Conservation (phyloP, 2,888 invertebrate species). For the Heliconius aoede region DNA sequence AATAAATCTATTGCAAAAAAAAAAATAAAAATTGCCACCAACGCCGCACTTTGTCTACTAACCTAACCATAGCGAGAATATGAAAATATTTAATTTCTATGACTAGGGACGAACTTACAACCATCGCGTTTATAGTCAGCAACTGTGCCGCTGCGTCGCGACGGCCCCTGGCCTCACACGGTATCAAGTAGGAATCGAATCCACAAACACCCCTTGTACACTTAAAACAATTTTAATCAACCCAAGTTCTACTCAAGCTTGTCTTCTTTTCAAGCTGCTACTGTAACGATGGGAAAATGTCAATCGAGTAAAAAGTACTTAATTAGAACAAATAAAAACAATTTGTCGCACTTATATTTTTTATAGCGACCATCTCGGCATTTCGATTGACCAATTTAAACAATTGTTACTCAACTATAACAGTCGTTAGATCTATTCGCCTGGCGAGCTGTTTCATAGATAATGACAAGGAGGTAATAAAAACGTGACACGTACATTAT, state of each 20-base stretch:
- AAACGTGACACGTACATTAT: not conserved
- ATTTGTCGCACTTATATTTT: not conserved
- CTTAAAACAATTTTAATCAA: too few relatives aligned
- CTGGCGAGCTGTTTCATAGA: not conserved
- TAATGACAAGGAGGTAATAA: not conserved
- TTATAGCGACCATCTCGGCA: not conserved
- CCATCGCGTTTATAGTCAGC: too few relatives aligned
- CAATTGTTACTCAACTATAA: constrained; percentile 6
- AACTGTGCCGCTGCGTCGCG: too few relatives aligned
- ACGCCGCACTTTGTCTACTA: not conserved
- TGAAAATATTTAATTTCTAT: too few relatives aligned
- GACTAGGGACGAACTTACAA: too few relatives aligned
- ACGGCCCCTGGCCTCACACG: too few relatives aligned
- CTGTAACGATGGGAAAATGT: too few relatives aligned
- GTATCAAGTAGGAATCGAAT: not conserved
- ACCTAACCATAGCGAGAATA: not conserved
- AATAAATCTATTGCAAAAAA: too few relatives aligned
- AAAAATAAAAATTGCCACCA: too few relatives aligned
- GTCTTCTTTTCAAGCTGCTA: too few relatives aligned
- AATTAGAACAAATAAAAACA: not conserved
- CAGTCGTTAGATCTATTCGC: not conserved
- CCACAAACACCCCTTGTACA: not conserved
- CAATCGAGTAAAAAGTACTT: not conserved
- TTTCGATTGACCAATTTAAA: constrained; percentile 12
- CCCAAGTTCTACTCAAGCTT: too few relatives aligned